Conservation (phyloP, 2,113 vertebrate species). For the Smithornis capensis region DNA sequence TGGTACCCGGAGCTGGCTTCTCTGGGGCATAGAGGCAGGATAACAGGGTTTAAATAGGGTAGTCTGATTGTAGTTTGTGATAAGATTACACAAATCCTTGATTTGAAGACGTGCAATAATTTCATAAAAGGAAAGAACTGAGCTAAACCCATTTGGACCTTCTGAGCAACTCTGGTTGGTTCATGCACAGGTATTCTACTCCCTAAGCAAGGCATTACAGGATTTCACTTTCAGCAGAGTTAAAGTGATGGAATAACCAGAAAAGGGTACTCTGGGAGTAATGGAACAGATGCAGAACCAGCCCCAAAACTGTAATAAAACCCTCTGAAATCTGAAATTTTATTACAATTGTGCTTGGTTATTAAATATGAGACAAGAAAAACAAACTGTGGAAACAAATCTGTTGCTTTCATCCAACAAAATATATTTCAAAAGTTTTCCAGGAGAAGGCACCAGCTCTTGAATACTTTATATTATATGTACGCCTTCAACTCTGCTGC, state of each 20-base stretch:
- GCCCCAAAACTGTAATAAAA: background rate
- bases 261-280: background rate
- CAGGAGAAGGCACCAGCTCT: slow-evolving; percentile 5
- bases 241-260: background rate
- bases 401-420: background rate
- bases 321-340: background rate
- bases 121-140: background rate
- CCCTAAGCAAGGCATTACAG: background rate
- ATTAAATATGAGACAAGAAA: background rate
- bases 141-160: background rate
- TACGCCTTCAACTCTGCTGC: slow-evolving; percentile 48
- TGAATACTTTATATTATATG: background rate
- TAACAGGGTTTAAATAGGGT: rapidly evolving
- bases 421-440: background rate
- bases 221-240: background rate
- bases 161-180: background rate
- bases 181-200: background rate
- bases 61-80: background rate
- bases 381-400: background rate
- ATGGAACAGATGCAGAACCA: background rate
- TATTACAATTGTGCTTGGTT: background rate
- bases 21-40: background rate
- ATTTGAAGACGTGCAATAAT: background rate
- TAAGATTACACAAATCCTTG: background rate
- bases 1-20: background rate